Base-by-base conservation (phyloP, 2,113 vertebrate species). In the Vulpes lagopus region DNA sequence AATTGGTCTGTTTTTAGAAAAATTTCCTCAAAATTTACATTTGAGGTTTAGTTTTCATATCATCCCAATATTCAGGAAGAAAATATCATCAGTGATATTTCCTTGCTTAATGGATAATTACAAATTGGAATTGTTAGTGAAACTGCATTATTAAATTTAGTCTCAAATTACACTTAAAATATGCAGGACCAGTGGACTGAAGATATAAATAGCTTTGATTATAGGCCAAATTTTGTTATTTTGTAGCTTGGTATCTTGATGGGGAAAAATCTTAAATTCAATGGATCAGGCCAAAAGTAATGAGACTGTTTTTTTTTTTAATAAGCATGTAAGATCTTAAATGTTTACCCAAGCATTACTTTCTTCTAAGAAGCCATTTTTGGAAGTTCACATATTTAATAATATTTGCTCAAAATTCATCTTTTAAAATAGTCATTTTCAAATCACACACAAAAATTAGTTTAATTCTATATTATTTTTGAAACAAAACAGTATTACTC, bases 141-240 rank as follows among this genome's bases (percentile, higher is more conserved):
- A 91, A 78, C 27, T 76, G 19, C 27, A 71, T 97, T 96, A 96
- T 92, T 94, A 96, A 90, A 85, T 69, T 83, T 94, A 93, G 71
- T 25, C n/a, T 92, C 59, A 94, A 95, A 94, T 94, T 96, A 78
- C 43, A 81, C 87, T 95, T 85, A 91, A 96, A 95, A 97, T 97
- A 89, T 97, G 53, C 82, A 89, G 57, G 30, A 89, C 35, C 35
- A 82, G 49, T 85, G 65, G 43, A 88, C 59, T 95, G 78, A 53
- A 88, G 20, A 92, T 60, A 98, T 92, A 84, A 88, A 96, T 80
- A 95, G 30, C 59, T 97, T 95, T 93, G 74, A 96, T 96, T 87
- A 96, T 91, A 65, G 67, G 69, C 32, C 71, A 89, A 82, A 91
- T 96, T 96, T 79, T 89, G 3, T 97, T 96, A 92, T 91, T 97